Conservation (phyloP, 2,113 vertebrate genomes). For the Thunnus thynnus region DNA sequence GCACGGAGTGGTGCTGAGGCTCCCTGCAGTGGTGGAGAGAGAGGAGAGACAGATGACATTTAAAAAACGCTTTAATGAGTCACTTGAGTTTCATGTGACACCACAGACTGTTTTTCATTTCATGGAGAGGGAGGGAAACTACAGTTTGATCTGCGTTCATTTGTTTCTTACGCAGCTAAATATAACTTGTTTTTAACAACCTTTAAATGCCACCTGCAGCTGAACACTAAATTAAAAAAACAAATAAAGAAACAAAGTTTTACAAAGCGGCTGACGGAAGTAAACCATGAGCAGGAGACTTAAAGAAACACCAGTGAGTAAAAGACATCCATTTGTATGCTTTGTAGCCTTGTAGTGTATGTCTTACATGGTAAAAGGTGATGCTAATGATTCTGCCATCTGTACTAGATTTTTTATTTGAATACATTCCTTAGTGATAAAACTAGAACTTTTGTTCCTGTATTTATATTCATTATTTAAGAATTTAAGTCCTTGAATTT, state of each 20-base stretch:
- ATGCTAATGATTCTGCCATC: not conserved
- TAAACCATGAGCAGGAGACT: no score
- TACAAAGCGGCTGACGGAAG: not conserved
- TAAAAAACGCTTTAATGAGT: constrained; percentile 47
- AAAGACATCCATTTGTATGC: no score
- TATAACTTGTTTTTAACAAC: constrained; percentile 36
- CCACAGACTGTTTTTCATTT: constrained; percentile 36
- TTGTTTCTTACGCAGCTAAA: constrained; percentile 36
- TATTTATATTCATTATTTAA: not conserved
- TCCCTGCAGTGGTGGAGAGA: constrained; percentile 83
- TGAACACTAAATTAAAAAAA: not conserved
- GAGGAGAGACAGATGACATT: constrained; percentile 50
- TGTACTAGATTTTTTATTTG: not conserved
- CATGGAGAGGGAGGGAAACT: not conserved
- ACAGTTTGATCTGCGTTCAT: constrained; percentile 18
- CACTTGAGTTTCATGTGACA: constrained; percentile 40
- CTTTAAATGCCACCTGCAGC: constrained; percentile 46
- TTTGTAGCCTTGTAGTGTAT: no score
- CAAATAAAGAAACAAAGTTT: constrained; percentile 13
- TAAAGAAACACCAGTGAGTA: no score
- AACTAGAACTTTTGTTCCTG: not conserved
- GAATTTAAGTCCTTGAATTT: not conserved
- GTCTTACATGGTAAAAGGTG: not conserved
- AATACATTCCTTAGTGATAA: not conserved
- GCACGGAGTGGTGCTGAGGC: constrained; percentile 90